Base-by-base conservation (phyloP, 2,888 invertebrate genomes). In the Lithophane socia region DNA sequence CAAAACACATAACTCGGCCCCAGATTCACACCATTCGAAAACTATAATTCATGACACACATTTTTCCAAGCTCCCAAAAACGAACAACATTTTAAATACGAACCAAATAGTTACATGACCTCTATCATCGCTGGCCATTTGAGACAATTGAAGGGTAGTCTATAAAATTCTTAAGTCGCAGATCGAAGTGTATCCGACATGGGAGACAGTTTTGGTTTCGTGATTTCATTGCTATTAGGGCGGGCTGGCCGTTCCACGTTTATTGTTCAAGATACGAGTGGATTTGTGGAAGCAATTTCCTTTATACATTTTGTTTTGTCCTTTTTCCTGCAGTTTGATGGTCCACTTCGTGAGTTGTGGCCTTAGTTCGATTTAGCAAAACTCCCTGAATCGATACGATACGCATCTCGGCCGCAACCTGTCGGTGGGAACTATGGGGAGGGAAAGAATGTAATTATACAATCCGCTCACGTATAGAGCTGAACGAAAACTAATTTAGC, bases 241-340 rank as follows among this genome's bases (percentile, higher is more conserved):
- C 92, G 94, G 94, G 92, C 93, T 93, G 91, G 91, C 94, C 94
- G 94, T 93, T 95, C 91, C 93, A 95, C 96, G 94, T 96, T 96
- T 96, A 96, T 96, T 96, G 96, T 95, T 94, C 94, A 94, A 96
- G 96, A 96, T 96, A 96, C 95, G 96, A 96, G 95, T 96, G 95
- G 96, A 96, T 96, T 96, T 96, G 96, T 96, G 96, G 96, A 96
- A 96, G 96, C 96, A 96, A 96, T 96, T 96, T 96, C 96, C 96
- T 96, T 95, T 96, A 96, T 96, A 96, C 96, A 96, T 96, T 96
- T 96, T 96, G 96, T 96, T 96, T 96, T 96, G 96, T 96, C 96
- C 96, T 95, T 96, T 95, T 96, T 94, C 95, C 92, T 95, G 93
- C 96, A 96, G 95, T 96, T 96, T 96, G 96, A 96, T 96, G 94